A percentile compares a stretch with the other conserved stretches of the same genome.
Conservation (phyloP, 2,797 vertebrate genomes). For the Gadopsis marmoratus region DNA sequence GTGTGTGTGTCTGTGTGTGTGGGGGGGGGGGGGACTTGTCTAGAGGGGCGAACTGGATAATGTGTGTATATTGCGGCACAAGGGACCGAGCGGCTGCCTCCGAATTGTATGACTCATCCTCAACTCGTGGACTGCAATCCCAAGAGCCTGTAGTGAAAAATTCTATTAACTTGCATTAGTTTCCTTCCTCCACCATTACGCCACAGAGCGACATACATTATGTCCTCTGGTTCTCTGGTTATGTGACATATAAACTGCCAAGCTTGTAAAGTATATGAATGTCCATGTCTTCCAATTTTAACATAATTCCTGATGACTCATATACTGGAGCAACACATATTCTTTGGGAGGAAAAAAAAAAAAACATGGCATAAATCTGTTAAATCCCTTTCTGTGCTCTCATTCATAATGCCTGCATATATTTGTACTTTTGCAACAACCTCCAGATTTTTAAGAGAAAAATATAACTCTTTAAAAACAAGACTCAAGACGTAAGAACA, state of each 20-base stretch:
- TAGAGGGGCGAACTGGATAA: conserved; percentile 47
- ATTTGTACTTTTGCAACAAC: conserved; percentile 44
- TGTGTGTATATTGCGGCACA: conserved; percentile 72
- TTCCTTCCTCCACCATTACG: conserved; percentile 64
- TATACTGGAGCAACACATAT: conserved; percentile 47
- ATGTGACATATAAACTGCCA: conserved; percentile 33
- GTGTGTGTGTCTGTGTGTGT: conserved; percentile 20
- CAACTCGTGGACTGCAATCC: conserved; percentile 63
- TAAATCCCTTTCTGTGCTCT: conserved; percentile 51
- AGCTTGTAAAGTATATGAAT: conserved; percentile 34
- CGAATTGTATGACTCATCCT: conserved; percentile 79
- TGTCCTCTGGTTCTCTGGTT: conserved; percentile 15
- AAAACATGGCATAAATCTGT: conserved; percentile 51
- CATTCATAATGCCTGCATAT: conserved; percentile 37
- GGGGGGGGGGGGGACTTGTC: conserved; percentile 31
- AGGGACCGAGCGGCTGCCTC: conserved; percentile 69
- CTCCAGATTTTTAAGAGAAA: conserved; percentile 38
- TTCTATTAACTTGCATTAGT: conserved; percentile 71
- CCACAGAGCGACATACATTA: conserved; percentile 36
- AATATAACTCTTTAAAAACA: conserved; percentile 16
- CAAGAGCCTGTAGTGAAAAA: conserved; percentile 63
- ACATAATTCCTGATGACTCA: conserved; percentile 69
- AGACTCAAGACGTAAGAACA: conserved; percentile 32
- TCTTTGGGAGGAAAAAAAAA: conserved; percentile 16
- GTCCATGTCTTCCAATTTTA: conserved; percentile 52